These are phyloP conservation scores for Psophia crepitans DNA, from an alignment of 2,113 vertebrate genomes.

Conservation along the genomic window DNA sequence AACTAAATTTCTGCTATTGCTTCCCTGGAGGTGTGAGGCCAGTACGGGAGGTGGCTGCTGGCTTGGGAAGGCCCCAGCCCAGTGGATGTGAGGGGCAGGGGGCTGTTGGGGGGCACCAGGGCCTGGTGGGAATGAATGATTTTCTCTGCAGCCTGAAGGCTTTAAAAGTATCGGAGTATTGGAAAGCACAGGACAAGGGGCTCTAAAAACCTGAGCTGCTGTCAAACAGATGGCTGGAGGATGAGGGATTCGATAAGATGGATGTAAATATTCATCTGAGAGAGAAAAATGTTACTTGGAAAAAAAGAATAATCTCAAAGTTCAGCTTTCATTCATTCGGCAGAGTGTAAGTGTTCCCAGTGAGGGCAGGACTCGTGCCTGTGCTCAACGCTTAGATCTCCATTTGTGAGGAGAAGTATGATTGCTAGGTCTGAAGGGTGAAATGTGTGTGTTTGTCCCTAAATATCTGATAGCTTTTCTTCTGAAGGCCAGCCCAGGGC, in stretches of 20 bases:
- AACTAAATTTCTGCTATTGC: not conserved
- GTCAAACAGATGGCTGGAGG: not conserved
- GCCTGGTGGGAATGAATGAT: not conserved
- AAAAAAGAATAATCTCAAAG: not conserved
- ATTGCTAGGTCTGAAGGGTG: not conserved
- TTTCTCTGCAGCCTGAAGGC: not conserved
- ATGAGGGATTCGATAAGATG: not conserved
- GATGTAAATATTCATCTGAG: not conserved
- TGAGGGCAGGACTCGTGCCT: not conserved
- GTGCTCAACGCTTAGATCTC: not conserved
- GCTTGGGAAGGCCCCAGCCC: not conserved
- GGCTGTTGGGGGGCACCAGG: not conserved
- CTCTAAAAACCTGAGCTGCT: not conserved
- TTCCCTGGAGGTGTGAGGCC: not conserved
- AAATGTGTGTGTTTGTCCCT: not conserved
- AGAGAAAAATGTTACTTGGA: not conserved
- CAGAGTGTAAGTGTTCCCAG: fast-evolving
- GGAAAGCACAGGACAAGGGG: not conserved
- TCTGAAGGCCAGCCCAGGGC: not conserved
- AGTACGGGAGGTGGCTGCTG: not conserved
- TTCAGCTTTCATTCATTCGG: not conserved
- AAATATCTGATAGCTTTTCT: not conserved
- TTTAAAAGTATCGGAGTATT: not conserved
- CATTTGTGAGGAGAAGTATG: not conserved
- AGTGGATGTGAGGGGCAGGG: fast-evolving